A percentile compares a stretch with the other conserved stretches of the same genome.
Conservation (phyloP, 2,888 invertebrate genomes). For the Drosophila quinaria region DNA sequence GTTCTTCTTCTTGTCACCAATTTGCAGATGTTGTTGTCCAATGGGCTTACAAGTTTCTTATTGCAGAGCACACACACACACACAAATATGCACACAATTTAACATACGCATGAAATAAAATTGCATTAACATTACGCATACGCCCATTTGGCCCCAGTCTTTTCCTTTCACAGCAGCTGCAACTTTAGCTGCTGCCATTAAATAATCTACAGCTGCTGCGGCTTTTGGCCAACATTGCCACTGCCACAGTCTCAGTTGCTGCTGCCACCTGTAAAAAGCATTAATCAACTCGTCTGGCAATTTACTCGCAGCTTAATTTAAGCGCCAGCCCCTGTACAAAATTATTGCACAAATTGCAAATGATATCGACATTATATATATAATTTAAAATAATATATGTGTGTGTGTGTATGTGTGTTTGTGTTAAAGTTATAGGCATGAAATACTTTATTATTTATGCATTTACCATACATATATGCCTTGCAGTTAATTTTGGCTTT, state of each 20-base stretch:
- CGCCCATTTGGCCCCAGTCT: slow-evolving; percentile 34
- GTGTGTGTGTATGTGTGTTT: neutral
- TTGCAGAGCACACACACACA: slow-evolving; percentile 59
- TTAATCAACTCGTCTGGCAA: slow-evolving; percentile 73
- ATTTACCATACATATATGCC: neutral
- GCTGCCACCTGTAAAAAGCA: slow-evolving; percentile 65
- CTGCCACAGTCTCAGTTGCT: neutral
- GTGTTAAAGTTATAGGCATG: slow-evolving; percentile 6
- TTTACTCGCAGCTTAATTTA: slow-evolving; percentile 50
- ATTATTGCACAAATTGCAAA: slow-evolving; percentile 22
- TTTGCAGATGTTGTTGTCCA: slow-evolving; percentile 63
- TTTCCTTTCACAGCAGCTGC: neutral
- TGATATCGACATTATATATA: slow-evolving; percentile 27
- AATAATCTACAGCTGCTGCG: slow-evolving; percentile 56
- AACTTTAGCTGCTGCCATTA: slow-evolving; percentile 55
- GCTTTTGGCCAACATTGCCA: neutral
- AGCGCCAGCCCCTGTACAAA: slow-evolving; percentile 6
- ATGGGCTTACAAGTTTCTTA: slow-evolving; percentile 71
- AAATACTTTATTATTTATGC: slow-evolving; percentile 44
- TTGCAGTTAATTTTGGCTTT: slow-evolving; percentile 29
- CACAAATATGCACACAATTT: slow-evolving; percentile 43
- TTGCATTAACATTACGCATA: slow-evolving; percentile 73
- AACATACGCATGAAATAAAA: slow-evolving; percentile 52
- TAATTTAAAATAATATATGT: neutral
- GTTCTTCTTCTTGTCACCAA: slow-evolving; percentile 39